Conservation (phyloP, 2,797 vertebrate genomes). For the Scleropages formosus region DNA sequence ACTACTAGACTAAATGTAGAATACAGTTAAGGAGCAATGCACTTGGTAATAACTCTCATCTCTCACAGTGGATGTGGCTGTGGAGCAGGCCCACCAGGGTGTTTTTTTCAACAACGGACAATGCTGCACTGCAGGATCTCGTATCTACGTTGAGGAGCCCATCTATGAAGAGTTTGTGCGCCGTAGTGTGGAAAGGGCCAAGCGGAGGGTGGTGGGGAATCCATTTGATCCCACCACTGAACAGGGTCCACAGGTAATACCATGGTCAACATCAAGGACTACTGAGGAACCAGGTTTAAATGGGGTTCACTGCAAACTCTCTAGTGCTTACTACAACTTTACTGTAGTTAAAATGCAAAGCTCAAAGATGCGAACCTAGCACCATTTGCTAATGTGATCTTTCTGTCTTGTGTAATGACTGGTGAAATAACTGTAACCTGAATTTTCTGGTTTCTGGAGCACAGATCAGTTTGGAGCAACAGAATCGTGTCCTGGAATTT, state of each 20-base stretch:
- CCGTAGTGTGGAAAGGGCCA: conserved; percentile 89
- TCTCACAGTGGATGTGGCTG: conserved; percentile 87
- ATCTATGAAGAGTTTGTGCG: conserved; percentile 94
- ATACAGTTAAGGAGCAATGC: no score
- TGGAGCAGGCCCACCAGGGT: conserved; percentile 96
- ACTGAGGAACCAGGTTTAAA: neutral
- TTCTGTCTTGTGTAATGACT: no score
- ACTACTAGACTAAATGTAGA: no score
- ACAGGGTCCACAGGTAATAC: conserved; percentile 93
- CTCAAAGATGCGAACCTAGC: no score
- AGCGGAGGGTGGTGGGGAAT: conserved; percentile 87
- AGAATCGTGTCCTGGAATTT: conserved; percentile 87
- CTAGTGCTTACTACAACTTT: no score
- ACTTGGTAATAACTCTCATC: neutral
- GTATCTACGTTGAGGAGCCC: conserved; percentile 90
- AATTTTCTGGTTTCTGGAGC: neutral
- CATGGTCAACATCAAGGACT: neutral
- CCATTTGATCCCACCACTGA: conserved; percentile 94
- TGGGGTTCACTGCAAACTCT: neutral
- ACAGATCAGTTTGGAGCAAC: conserved; percentile 91
- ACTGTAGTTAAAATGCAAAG: no score
- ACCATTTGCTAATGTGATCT: no score
- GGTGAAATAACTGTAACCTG: neutral
- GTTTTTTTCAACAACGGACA: conserved; percentile 99
- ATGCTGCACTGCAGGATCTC: conserved; percentile 94